Evolutionary conservation across 2,888 invertebrate species (phyloP).

Genomic region (Bellardia bayeri): DNA sequence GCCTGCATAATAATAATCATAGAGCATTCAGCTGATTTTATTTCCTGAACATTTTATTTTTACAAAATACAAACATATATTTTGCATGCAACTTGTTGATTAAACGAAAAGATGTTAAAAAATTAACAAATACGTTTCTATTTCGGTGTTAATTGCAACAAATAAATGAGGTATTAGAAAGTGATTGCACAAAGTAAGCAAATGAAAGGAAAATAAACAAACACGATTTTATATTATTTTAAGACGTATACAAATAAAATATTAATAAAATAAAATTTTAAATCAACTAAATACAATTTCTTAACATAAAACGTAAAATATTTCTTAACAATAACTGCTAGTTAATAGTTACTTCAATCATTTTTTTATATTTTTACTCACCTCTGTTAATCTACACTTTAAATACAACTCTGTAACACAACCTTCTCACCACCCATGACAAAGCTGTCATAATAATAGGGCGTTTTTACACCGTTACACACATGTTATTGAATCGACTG

Average conservation of each 20-base stretch:
- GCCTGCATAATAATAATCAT: not conserved
- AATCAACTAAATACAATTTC: not conserved
- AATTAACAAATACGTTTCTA: constrained; percentile 5
- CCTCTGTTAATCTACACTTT: not conserved
- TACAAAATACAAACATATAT: not conserved
- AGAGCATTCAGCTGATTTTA: not conserved
- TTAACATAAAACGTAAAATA: not conserved
- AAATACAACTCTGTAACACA: constrained; percentile 18
- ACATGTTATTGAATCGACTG: constrained; percentile 59
- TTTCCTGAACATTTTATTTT: constrained; percentile 4
- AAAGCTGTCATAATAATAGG: not conserved
- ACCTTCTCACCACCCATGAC: constrained; percentile 5
- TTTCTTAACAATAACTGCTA: too few species aligned
- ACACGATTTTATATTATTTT: not conserved
- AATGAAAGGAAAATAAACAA: not conserved
- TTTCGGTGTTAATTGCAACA: constrained; percentile 3
- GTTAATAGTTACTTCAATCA: too few species aligned
- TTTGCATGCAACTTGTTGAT: constrained; percentile 10
- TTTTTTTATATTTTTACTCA: too few species aligned
- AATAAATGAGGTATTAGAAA: constrained; percentile 5
- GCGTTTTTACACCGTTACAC: constrained; percentile 60
- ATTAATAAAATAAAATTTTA: not conserved
- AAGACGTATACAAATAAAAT: not conserved
- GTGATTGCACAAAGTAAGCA: not conserved
- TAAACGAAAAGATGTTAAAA: not conserved